Percentiles rank a stretch among this genome's conserved stretches.
These are phyloP conservation scores for Catalaphyllia jardinei DNA, from an alignment of 64 coral and sea anemone species.

Conservation along the genomic window DNA sequence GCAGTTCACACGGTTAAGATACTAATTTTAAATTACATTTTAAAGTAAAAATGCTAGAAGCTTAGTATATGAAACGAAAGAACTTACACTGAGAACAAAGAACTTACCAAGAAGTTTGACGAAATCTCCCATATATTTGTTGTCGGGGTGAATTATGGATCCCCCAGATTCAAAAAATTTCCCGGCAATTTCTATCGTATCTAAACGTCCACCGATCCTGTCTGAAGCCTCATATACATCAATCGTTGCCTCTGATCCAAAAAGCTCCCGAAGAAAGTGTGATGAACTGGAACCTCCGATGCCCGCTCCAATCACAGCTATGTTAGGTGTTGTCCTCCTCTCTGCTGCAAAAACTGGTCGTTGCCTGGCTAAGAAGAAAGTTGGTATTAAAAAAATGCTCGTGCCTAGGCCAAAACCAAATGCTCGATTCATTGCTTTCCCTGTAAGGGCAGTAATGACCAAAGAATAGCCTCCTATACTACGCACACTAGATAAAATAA, in stretches of 20 bases:
- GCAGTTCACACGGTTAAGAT: too few relatives aligned
- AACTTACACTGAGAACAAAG: too few relatives aligned
- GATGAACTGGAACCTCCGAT: conserved; percentile 73
- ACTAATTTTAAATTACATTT: too few relatives aligned
- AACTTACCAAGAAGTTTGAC: conserved; percentile 82
- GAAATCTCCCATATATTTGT: conserved; percentile 88
- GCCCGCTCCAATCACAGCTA: conserved; percentile 84
- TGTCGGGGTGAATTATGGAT: conserved; percentile 79
- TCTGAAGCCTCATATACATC: conserved; percentile 84
- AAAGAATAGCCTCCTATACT: neutral
- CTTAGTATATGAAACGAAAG: too few relatives aligned
- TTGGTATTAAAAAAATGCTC: conserved; percentile 56
- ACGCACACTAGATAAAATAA: too few relatives aligned
- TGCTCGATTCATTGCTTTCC: conserved; percentile 2
- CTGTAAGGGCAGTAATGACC: neutral
- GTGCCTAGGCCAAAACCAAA: conserved; percentile 50
- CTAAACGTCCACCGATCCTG: conserved; percentile 84
- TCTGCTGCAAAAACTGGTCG: conserved; percentile 16
- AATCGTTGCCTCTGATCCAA: conserved; percentile 75
- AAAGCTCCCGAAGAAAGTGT: conserved; percentile 74
- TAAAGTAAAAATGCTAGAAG: too few relatives aligned
- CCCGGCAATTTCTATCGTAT: conserved; percentile 71
- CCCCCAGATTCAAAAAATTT: conserved; percentile 86
- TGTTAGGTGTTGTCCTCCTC: neutral
- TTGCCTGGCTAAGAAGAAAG: conserved; percentile 32